Evolutionary conservation across 2,113 vertebrate species (phyloP).

Genomic region (Anser brachyrhynchus): DNA sequence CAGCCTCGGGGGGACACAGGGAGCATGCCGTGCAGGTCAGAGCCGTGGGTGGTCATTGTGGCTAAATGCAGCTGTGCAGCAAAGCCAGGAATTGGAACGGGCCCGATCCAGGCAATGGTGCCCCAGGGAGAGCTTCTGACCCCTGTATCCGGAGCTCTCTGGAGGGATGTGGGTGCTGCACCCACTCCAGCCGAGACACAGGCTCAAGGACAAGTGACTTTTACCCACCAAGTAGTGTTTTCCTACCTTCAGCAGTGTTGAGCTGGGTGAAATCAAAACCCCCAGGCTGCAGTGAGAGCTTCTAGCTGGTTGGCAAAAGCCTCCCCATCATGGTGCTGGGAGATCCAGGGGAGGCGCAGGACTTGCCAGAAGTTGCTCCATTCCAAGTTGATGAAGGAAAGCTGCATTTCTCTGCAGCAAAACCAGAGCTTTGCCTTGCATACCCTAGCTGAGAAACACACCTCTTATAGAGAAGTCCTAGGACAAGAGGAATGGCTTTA

Average conservation of each 20-base stretch:
- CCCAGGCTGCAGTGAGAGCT: background rate
- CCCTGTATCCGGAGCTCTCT: rapidly evolving
- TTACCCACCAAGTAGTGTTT: too few species aligned
- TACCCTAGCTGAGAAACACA: background rate
- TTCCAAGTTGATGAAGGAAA: background rate
- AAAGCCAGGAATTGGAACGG: background rate
- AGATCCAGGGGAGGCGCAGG: rapidly evolving
- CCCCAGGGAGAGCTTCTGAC: rapidly evolving
- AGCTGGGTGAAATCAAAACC: background rate
- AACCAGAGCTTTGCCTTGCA: background rate
- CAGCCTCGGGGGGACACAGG: background rate
- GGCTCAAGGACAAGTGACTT: background rate
- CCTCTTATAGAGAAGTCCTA: background rate
- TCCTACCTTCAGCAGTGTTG: background rate
- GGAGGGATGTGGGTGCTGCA: background rate
- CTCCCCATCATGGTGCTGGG: background rate
- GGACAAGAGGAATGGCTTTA: background rate
- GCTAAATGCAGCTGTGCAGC: rapidly evolving
- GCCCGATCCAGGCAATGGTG: background rate
- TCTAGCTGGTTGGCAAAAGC: background rate
- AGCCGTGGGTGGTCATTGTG: rapidly evolving
- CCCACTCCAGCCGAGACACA: rapidly evolving
- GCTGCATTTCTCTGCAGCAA: background rate
- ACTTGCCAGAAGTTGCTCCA: background rate
- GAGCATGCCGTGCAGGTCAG: background rate